Conservation (phyloP, 2,113 vertebrate species). For the Callipepla californica region DNA sequence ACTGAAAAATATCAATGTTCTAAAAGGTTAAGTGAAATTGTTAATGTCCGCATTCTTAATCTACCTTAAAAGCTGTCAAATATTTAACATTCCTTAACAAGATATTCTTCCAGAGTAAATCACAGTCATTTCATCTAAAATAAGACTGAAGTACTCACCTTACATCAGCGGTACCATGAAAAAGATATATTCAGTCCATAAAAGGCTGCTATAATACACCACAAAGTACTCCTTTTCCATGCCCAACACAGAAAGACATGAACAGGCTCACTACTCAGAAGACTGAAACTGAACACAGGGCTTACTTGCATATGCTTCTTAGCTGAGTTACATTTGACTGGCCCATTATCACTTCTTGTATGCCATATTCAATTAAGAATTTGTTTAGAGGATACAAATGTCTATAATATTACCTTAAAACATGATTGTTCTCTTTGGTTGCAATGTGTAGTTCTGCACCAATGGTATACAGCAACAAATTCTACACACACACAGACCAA, state of each 20-base stretch:
- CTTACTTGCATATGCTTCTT: background rate
- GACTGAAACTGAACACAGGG: background rate
- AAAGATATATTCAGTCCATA: background rate
- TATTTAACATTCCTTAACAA: background rate
- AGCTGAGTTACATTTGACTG: constrained; percentile 34
- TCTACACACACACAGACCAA: background rate
- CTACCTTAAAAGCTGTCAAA: background rate
- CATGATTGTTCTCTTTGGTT: background rate
- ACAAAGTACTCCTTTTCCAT: background rate
- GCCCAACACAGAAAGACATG: background rate
- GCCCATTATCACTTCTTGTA: constrained; percentile 48
- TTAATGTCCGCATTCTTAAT: background rate
- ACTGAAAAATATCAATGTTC: background rate
- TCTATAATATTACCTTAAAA: background rate
- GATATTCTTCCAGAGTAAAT: background rate
- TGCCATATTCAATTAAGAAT: constrained; percentile 45
- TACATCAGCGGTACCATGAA: background rate
- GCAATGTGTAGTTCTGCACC: background rate
- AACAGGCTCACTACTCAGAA: background rate
- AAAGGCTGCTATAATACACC: background rate
- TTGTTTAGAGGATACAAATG: constrained; percentile 24
- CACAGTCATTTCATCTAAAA: background rate
- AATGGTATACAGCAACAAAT: background rate
- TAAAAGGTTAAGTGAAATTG: background rate
- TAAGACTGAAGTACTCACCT: background rate